Evolutionary conservation across 2,797 vertebrate species (phyloP), one percentile per base, ranked within the genome.

Genomic region (Iguana delicatissima): DNA sequence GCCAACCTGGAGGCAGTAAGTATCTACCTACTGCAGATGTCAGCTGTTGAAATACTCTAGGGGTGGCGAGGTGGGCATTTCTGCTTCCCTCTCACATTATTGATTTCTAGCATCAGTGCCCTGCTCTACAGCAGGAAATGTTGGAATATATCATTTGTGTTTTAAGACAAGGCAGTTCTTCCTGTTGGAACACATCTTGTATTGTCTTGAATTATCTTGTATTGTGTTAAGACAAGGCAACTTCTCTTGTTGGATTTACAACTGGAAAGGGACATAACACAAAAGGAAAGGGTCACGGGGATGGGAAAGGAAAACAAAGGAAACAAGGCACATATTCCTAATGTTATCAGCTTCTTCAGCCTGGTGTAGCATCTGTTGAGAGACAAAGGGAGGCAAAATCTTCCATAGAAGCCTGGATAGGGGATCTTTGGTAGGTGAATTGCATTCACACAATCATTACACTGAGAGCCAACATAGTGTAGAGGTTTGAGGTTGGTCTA

Each of bases 1-100:
- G 89, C 94, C 64, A 93, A 85, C 42, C 85, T 84, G 42, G 94
- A 95, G 82, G 93, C 91, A 24, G 59, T 91, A 81, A 90, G 86
- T 89, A 32, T 93, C 22, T 42, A 9, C 16, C 62, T 57, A 29
- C 24, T 52, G 32, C 3, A 62, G 59, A 22, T 22, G 20, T 62
- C 20, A 62, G 4, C 20, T 6, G 1, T 16, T 20, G 35, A 59
- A 76, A 59, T 12, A 9, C 76, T 46, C 64, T 22, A 64, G 29
- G 62, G 20, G n/a, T 20, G 13, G 22, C 50, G 64, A 35, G 16
- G 42, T 32, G 80, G 59, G 32, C 12, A 52, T 24, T 26, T 12
- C 6, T 29, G 42, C 26, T 69, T 6, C 18, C 52, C 12, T 79
- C 13, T 8, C 74, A 22, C 8, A 22, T 77, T 8, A 42, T 46